Percentiles rank a stretch among this genome's conserved stretches.
phyloP scores from a whole-genome alignment of 2,113 vertebrate genomes.

The Phaetusa simplex region DNA sequence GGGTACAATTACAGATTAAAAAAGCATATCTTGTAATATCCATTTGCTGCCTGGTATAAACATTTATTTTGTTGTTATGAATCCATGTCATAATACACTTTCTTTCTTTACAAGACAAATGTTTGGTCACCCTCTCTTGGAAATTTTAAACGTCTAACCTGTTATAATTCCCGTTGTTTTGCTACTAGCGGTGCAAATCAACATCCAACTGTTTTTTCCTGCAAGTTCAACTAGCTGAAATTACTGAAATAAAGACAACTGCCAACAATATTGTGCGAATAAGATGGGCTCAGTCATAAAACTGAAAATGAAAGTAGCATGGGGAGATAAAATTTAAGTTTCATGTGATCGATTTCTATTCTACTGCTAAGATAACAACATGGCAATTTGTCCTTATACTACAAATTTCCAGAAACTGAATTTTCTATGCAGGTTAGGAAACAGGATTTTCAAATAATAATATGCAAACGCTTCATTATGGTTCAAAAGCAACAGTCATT shows the following conservation, averaged over 20 bases:
- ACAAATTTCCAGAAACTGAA: background rate
- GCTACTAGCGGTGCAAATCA: background rate
- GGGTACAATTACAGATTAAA: background rate
- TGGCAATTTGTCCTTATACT: background rate
- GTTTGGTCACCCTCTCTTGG: background rate
- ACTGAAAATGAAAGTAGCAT: background rate
- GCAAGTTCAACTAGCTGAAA: background rate
- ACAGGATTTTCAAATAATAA: background rate
- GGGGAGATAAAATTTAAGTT: background rate
- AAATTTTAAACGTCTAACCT: constrained; percentile 15
- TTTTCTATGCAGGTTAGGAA: background rate
- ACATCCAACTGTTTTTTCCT: background rate
- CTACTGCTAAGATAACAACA: background rate
- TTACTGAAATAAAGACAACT: background rate
- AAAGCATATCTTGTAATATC: constrained; percentile 1
- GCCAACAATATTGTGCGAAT: background rate
- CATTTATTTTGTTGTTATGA: background rate
- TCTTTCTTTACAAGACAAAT: background rate
- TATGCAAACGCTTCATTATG: background rate
- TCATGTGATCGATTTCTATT: background rate
- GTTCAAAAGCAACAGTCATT: background rate
- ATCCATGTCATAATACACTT: background rate
- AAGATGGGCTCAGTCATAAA: background rate
- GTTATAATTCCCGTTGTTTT: background rate
- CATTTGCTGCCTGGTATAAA: constrained; percentile 1